These are phyloP conservation scores for Neuroterus valhalla DNA, from an alignment of 1,140 invertebrate species.

Conservation along the genomic window DNA sequence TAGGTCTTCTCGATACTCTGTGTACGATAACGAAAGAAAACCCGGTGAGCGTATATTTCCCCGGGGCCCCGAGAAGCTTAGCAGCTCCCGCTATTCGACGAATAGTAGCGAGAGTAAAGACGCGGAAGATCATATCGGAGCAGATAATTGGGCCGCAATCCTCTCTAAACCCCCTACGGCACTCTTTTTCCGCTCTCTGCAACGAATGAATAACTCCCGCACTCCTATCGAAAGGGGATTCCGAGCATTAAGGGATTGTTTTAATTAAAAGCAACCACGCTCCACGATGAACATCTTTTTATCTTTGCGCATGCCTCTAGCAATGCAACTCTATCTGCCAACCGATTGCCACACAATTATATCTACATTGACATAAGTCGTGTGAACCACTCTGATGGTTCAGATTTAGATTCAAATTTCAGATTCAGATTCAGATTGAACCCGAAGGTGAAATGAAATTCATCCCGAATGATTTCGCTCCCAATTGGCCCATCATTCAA, in stretches of 20 bases:
- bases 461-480: too few relatives aligned
- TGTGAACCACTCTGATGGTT: too few relatives aligned
- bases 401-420: too few relatives aligned
- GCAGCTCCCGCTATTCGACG: conserved; percentile 60
- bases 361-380: too few relatives aligned
- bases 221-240: conserved; percentile 36
- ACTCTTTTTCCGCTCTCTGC: conserved; percentile 50
- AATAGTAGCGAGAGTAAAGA: conserved; percentile 61
- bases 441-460: too few relatives aligned
- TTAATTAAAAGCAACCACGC: conserved; percentile 45
- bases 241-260: conserved; percentile 54
- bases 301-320: too few relatives aligned
- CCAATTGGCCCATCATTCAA: too few relatives aligned
- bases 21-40: conserved; percentile 73
- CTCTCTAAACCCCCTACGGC: conserved; percentile 62
- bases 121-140: conserved; percentile 71
- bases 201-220: conserved; percentile 47
- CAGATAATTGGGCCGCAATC: conserved; percentile 72
- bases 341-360: too few relatives aligned
- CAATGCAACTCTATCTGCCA: too few relatives aligned
- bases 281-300: background rate
- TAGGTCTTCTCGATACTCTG: conserved; percentile 50
- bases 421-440: too few relatives aligned
- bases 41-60: conserved; percentile 69
- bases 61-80: conserved; percentile 64